Base-by-base conservation (phyloP, 2,113 vertebrate species). In the Rhinogobius similis region DNA sequence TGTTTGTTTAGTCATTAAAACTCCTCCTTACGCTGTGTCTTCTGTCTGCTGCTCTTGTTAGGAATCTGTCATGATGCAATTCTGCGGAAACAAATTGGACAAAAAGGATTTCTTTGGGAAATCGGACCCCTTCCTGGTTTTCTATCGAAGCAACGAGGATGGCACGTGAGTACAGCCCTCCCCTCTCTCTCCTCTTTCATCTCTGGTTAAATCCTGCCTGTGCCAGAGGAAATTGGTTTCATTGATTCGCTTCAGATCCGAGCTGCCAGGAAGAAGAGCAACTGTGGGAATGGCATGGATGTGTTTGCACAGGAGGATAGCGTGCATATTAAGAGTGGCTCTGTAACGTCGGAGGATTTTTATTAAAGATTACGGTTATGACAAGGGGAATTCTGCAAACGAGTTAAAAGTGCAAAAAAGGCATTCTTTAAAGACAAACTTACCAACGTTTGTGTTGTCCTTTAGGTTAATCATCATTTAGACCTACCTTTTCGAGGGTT, bases 91-190 rank as follows among this genome's bases (percentile, higher is more conserved):
- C 90, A 95, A 95, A 72, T 75, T 96, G 66, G 95, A 96, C 91
- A 96, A 96, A 87, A 96, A 95, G 79, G 95, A 96, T 85, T 96
- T 96, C 88, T 96, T 96, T 32, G 95, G 95, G 65, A 96, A 95
- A 83, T 96, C 95, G 0, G 95, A 96, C 80, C 95, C 95, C 52
- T 96, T 96, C 82, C 89, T 96, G 71, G 94, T 96, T 41, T 96
- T 96, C 89, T 91, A 93, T 86, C 85, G 95, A 77, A 96, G 95
- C 90, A 96, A 96, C 41, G 95, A 96, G 88, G 95, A 96, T 62
- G 90, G 94, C 90, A 95, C 95, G 95, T 96, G 88, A 89, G 89
- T 91, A 48, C 20, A 65, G 65, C 62, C 53, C 13, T 39, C 38
- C 53, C 26, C 23, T 1, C 13, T 72, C 44, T 16, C 20, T 24